Base-by-base conservation (phyloP, 2,888 invertebrate species). In the Hydrotaea cyrtoneurina region DNA sequence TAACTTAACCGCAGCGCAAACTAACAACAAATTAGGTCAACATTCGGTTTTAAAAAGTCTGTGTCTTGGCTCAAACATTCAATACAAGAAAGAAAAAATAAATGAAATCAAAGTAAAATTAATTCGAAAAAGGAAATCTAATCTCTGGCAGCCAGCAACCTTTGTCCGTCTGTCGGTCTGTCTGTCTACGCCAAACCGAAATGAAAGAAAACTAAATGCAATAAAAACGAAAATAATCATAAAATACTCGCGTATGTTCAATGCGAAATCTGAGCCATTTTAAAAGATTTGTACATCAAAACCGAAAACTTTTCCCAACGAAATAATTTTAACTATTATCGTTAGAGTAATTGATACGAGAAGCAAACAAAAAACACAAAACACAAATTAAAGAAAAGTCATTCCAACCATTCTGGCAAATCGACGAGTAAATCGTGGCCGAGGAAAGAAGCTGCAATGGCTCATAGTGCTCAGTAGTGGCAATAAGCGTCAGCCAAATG, bases 401-500 rank as follows among this genome's bases (percentile, higher is more conserved):
- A 78, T 83, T 75, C 13, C 19, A 64, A 23, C 31, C 23, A 78
- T 83, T 75, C 13, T 31, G 55, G 23, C 31, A 53, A 75, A 82
- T 78, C 78, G 39, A 10, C 13, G 39, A 39, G 39, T 13, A 39
- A 31, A 31, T 31, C 31, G 78, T 21, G 82, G 74, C 75, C 78
- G 19, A 46, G 50, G 69, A 2, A 15, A 73, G 66, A 77, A 1
- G 77, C 73, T 53, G 17, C 17, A 36, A 59, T 59, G 59, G 23
- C 26, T 55, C 17, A 53, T 53, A n/a, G 17, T 53, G 55, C 55
- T 59, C 59, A 26, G 59, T 59, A 80, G 71, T 80, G 78, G 26
- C 23, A 59, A 84, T 83, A 84, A 71, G 62, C 69, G 74, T 78
- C 80, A 78, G 46, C 23, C 71, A 55, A 78, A 78, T 84, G 80